Conservation (phyloP, 1,140 invertebrate species). For the Caenorhabditis brenneri region DNA sequence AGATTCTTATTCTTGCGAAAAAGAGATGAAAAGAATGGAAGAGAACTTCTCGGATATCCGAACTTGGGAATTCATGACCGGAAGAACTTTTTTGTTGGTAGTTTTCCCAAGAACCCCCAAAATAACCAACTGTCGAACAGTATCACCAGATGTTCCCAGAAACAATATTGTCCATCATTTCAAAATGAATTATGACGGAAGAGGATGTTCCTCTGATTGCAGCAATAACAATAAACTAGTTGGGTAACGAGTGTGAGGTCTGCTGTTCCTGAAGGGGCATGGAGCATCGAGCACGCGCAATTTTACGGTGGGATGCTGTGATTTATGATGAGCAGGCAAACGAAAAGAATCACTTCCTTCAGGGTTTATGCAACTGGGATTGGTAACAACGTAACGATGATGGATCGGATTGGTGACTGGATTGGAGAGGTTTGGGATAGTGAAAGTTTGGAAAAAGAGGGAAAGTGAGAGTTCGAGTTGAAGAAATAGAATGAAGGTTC, state of each 20-base stretch:
- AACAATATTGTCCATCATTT: neutral
- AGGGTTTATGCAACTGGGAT: constrained; percentile 9
- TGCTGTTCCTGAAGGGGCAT: neutral
- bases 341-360: neutral
- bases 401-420: neutral
- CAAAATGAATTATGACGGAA: neutral
- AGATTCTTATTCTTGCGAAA: neutral
- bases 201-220: neutral
- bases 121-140: neutral
- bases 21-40: neutral
- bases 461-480: too few species aligned
- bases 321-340: constrained; percentile 37
- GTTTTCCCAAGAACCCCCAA: neutral
- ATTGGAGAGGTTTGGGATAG: neutral
- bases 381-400: constrained; percentile 30
- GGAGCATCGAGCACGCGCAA: constrained; percentile 25
- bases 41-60: constrained; percentile 21
- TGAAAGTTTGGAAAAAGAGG: neutral
- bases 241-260: constrained; percentile 9
- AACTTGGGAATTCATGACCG: neutral
- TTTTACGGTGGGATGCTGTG: constrained; percentile 19
- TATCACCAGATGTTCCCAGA: constrained; percentile 4
- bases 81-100: too few species aligned
- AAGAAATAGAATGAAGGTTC: too few species aligned
- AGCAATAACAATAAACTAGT: constrained; percentile 33